Evolutionary conservation across 2,113 vertebrate genomes (phyloP), one percentile per base, ranked within the genome.

Genomic region (Glareola pratincola): DNA sequence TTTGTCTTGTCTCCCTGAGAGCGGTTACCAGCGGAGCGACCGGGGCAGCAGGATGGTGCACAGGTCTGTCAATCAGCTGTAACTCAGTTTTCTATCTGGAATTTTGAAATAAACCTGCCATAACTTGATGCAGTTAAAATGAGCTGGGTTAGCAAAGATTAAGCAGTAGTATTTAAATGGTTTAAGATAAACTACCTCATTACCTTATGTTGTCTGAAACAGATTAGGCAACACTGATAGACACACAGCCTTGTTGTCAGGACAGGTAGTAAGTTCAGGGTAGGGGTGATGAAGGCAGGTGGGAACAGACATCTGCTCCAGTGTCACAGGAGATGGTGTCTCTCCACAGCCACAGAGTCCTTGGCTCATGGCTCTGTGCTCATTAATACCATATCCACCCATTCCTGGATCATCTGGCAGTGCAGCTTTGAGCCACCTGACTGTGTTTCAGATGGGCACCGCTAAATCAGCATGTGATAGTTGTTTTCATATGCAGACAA

Each of bases 401-500:
- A 34, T 56, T 66, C 45, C 48, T 78, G n/a, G 22, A 24, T 76
- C 29, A 29, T 17, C 57, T 80, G 51, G 5, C n/a, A 48, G 59
- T 45, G 59, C 50, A 53, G 50, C 67, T 74, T 57, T 88, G 47
- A 82, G n/a, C 34, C 32, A n/a, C 41, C 66, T 50, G 47, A 57
- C 45, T 10, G 4, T 1, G 4, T 64, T 84, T 87, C 64, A 68
- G 39, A 54, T 17, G 24, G 29, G 11, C 34, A 16, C 6, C 51
- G 54, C 60, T 69, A 63, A 62, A 71, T 36, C 68, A 60, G 47
- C 51, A 39, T 0, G 0, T 15, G 32, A 12, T 21, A 14, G 39
- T 4, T 62, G 26, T 41, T 68, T 50, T 59, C 63, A n/a, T 1
- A 6, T n/a, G 26, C 26, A n/a, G 22, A 64, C 45, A 85, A 51